phyloP scores from a whole-genome alignment of 2,888 invertebrate species.

The Emmelina monodactyla region DNA sequence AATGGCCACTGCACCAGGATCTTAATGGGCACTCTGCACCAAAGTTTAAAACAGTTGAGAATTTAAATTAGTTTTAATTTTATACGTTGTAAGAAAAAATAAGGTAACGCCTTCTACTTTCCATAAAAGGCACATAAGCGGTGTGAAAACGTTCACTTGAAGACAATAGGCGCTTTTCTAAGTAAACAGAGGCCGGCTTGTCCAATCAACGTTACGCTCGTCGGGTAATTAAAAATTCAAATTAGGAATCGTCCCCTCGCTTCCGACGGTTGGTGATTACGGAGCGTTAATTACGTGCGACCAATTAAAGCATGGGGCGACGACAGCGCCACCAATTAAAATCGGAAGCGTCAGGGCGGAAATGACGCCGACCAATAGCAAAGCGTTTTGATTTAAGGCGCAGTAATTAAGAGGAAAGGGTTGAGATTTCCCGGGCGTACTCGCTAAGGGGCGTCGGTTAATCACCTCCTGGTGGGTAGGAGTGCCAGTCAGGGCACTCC shows the following conservation, averaged over 20 bases:
- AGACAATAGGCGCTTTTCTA: constrained; percentile 46
- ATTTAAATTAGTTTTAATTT: too few species aligned
- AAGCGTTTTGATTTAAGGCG: constrained; percentile 50
- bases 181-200: constrained; percentile 30
- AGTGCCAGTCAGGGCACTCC: constrained; percentile 28
- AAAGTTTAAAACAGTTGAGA: too few species aligned
- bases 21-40: too few species aligned
- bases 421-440: constrained; percentile 58
- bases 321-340: constrained; percentile 58
- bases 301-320: constrained; percentile 58
- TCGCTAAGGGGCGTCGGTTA: constrained; percentile 41
- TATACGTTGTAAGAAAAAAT: too few species aligned
- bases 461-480: constrained; percentile 35
- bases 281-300: constrained; percentile 54
- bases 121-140: not conserved
- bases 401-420: constrained; percentile 65
- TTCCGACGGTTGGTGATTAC: constrained; percentile 54
- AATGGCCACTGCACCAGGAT: too few species aligned
- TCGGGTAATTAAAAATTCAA: constrained; percentile 60
- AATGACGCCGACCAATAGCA: constrained; percentile 35
- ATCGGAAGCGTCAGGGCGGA: constrained; percentile 30
- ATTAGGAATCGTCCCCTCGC: constrained; percentile 52
- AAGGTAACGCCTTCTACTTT: not conserved
- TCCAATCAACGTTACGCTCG: constrained; percentile 39
- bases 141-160: constrained; percentile 14